Evolutionary conservation across 1,140 invertebrate species (phyloP), one percentile per base, ranked within the genome.

Genomic region (Neelides sp.): DNA sequence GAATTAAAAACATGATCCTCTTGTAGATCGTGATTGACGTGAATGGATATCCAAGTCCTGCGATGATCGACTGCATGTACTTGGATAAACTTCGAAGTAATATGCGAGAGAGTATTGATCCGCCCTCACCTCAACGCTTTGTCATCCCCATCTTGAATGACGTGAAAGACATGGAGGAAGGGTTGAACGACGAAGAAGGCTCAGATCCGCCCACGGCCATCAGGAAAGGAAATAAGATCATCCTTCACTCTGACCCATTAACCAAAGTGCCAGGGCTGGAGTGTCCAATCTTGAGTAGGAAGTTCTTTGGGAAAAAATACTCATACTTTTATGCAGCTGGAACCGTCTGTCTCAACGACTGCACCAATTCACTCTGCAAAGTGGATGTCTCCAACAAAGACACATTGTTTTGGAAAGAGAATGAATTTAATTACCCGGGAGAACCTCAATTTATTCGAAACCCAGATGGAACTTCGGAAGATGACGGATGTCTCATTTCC

Each of bases 11-110:
- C n/a, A 34, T 10, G 8, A 34, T 34, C n/a, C 8, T 34, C n/a
- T 34, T 34, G 8, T 34, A 50, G 19, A 41, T 50, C 10, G 41
- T 60, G 2, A 36, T 60, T n/a, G 58, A 60, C 32, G 10, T 60
- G 2, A 47, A 50, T 10, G 41, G 45, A 3, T 60, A 44, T 42
- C 46, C 52, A 0, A 51, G 54, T 32, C 50, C 58, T 10, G 41
- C 39, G 1, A 15, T 56, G 1, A 15, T 46, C 7, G 48, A 54
- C 2, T 24, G 45, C 12, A 26, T 54, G 15, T 26, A 40, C n/a
- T 15, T 60, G 20, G 20, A 34, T 7, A 57, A 60, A 34, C 36
- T 60, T 2, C 41, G 58, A 28, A 19, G 17, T 4, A 15, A 41
- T 37, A 20, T 39, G n/a, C 17, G 47, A 17, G 45, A 48, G 5